A percentile compares a stretch with the other conserved stretches of the same genome.
These are phyloP conservation scores for Anarrhichthys ocellatus DNA, from an alignment of 2,113 vertebrate species.

Conservation along the genomic window DNA sequence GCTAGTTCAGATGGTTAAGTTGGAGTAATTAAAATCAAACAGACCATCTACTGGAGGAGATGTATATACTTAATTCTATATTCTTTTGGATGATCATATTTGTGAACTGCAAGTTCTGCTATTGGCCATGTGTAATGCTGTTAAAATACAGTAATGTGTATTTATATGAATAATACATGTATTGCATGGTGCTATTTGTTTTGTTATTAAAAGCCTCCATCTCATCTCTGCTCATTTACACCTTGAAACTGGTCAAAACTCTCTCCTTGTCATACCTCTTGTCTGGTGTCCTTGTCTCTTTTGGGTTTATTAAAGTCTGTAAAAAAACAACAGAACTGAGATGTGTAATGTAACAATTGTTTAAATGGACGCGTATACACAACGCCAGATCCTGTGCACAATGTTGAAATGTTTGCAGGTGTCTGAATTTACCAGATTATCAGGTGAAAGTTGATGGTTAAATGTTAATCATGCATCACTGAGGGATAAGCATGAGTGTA, in stretches of 20 bases:
- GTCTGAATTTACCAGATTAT: constrained; percentile 2
- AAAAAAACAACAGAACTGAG: background rate
- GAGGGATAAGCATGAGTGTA: constrained; percentile 1
- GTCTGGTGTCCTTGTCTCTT: background rate
- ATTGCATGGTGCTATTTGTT: constrained; percentile 13
- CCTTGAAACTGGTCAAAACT: background rate
- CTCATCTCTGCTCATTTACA: background rate
- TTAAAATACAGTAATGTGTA: background rate
- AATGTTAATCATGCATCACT: constrained; percentile 46
- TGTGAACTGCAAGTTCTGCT: constrained; percentile 22
- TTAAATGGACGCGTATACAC: background rate
- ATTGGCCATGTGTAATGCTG: constrained; percentile 31
- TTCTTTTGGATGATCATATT: constrained; percentile 43
- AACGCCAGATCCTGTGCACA: background rate
- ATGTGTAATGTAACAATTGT: background rate
- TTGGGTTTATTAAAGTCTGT: background rate
- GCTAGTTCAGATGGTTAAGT: constrained; percentile 33
- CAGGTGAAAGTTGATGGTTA: background rate
- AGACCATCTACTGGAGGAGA: constrained; percentile 43
- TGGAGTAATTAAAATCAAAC: constrained; percentile 66
- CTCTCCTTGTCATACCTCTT: background rate
- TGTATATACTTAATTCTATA: constrained; percentile 40
- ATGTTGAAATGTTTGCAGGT: background rate
- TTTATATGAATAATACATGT: constrained; percentile 2
- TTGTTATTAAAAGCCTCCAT: constrained; percentile 32